Evolutionary conservation across 64 coral and sea anemone genomes (phyloP).

Genomic region (Porites australiensis): DNA sequence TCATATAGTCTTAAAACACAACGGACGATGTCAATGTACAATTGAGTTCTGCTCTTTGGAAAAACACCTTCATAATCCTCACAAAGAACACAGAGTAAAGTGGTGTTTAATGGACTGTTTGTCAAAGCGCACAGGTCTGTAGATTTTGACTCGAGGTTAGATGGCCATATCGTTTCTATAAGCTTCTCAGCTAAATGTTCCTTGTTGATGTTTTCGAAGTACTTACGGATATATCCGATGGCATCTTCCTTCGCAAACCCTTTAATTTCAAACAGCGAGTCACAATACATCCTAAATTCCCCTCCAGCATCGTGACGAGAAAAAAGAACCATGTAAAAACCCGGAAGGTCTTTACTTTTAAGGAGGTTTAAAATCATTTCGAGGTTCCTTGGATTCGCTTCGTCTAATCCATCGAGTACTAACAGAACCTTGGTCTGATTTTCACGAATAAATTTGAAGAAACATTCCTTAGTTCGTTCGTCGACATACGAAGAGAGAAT

Average conservation of each 20-base stretch:
- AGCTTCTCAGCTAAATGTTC: neutral
- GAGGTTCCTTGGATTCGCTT: too few species aligned
- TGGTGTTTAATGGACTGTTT: neutral
- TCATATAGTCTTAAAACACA: neutral
- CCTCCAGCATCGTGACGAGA: conserved; percentile 5
- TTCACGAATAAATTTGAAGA: too few species aligned
- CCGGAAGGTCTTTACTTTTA: too few species aligned
- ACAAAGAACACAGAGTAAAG: neutral
- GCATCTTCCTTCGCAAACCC: neutral
- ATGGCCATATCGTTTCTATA: neutral
- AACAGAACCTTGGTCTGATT: too few species aligned
- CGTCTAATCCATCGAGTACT: too few species aligned
- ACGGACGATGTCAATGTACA: neutral
- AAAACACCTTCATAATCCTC: neutral
- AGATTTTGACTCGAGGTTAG: neutral
- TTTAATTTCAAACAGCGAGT: neutral
- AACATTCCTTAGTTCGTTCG: too few species aligned
- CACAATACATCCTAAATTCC: neutral
- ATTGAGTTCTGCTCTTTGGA: neutral
- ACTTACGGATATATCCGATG: neutral
- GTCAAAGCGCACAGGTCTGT: neutral
- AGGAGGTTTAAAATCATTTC: too few species aligned
- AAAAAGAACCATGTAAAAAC: neutral
- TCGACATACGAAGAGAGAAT: too few species aligned
- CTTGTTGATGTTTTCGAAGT: neutral